These are phyloP conservation scores for Ecdyonurus torrentis DNA, from an alignment of 2,888 invertebrate species.

Conservation along the genomic window DNA sequence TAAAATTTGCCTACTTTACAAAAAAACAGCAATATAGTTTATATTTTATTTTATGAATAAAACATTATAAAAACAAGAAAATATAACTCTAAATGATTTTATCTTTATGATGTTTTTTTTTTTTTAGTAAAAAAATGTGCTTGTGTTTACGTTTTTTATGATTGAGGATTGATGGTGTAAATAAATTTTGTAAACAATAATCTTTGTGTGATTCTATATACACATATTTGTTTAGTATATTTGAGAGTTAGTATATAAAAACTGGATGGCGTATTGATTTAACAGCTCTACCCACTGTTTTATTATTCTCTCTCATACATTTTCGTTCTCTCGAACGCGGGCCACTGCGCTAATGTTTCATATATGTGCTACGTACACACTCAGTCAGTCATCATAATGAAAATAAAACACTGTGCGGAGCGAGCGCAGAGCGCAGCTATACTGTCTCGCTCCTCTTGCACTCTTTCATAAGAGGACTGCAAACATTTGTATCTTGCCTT, in stretches of 20 bases:
- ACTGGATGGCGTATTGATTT: background rate
- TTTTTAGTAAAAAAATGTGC: background rate
- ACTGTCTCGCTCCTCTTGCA: too few relatives aligned
- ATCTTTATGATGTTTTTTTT: background rate
- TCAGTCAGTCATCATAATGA: too few relatives aligned
- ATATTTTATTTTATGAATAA: background rate
- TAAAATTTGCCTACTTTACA: background rate
- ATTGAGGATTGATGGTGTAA: background rate
- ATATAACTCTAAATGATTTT: background rate
- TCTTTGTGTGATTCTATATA: background rate
- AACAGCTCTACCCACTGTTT: background rate
- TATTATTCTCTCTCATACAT: background rate
- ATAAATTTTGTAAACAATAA: background rate
- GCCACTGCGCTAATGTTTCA: conserved; percentile 1
- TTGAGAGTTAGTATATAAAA: background rate
- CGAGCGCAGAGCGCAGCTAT: background rate
- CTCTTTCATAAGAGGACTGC: background rate
- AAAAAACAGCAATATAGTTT: background rate
- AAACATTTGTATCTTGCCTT: background rate
- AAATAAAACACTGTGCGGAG: background rate
- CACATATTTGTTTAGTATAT: background rate
- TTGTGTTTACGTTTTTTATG: background rate
- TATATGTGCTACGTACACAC: background rate
- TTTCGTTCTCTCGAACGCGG: background rate
- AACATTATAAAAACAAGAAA: background rate